Base-by-base conservation (phyloP, 92 coral and sea anemone species). In the Porites evermanni region DNA sequence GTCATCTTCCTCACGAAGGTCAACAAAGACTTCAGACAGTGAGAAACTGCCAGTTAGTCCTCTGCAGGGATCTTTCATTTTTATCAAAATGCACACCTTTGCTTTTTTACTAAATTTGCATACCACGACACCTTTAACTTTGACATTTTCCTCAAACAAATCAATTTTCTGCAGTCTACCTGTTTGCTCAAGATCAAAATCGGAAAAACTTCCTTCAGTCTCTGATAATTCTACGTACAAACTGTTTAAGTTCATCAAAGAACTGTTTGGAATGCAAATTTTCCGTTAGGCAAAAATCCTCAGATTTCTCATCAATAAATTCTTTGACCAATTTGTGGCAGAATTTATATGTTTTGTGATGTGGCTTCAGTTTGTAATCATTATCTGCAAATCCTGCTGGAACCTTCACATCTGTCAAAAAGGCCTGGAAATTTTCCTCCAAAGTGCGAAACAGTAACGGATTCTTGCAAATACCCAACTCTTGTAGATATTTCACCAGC, bases 331-430 rank as follows among this genome's bases (percentile, higher is more conserved):
- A 12, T 16, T 64, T 47, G 9, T n/a, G 3, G 12, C 80, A 74
- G 80, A 61, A 73, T 24, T 24, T 38, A 38, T 81, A 81, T 12
- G 86, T 72, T 29, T 29, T 50, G 19, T 53, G 67, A 0, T 2
- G 20, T 63, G 74, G 14, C 7, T 63, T 1, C 7, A 83, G 80
- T 52, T 52, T 74, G 38, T 83, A 83, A 7, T 51, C 21, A 6
- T 38, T 4, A 5, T 16, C 69, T 17, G 70, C 70, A 32, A 58
- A 67, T 2, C 84, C 78, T 58, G 56, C 12, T 9, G 77, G 78
- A 23, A 81, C 66, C 2, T 47, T 4, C 68, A 81, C 86, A 7
- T 81, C 12, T 8, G 58, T 83, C 6, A 83, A 24, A 53, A 63
- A 83, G 47, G 52, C 26, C 53, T 20, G 61, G 26, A 14, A 74